Evolutionary conservation across 2,888 invertebrate species (phyloP), one percentile per base, ranked within the genome.

Genomic region (Aphidoletes aphidimyza): DNA sequence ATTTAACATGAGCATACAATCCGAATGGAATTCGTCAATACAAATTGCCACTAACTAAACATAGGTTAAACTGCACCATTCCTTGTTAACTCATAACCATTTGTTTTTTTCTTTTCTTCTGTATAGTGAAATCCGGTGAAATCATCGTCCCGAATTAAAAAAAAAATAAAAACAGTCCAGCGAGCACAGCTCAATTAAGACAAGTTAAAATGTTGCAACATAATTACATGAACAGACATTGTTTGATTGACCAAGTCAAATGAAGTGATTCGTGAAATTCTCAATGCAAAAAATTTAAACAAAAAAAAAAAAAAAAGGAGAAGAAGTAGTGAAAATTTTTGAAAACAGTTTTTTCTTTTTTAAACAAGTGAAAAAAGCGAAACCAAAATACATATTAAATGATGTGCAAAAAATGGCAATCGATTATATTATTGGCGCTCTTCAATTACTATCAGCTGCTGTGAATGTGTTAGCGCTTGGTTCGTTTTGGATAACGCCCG

Each of bases 401-500:
- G 69, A 84, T 47, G 36, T 47, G 19, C 22, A 84, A 59, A 34
- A 37, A 83, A 90, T 90, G 90, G 89, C 90, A 87, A 89, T 89
- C 88, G 90, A 90, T 88, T 89, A 90, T 86, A 88, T 90, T 86
- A 90, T 90, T 87, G 88, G 90, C 87, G 88, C 88, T 87, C 88
- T 90, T 88, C 88, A 90, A 87, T 87, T 90, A 86, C 87, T 90
- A 87, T 90, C 90, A 86, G 89, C 90, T 86, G 87, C 88, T 86
- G 89, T 89, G 85, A 90, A 90, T 87, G 87, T 90, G 85, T 87
- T 90, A 87, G 90, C 90, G 85, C 87, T 90, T 87, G 89, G 90
- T 87, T 90, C 90, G 85, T 90, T 90, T 86, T 90, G 90, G 90
- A 89, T 90, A 87, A 90, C 90, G 86, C 90, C 90, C 84, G 89